Conservation (phyloP, 2,888 invertebrate species). For the Cyclophora punctaria region DNA sequence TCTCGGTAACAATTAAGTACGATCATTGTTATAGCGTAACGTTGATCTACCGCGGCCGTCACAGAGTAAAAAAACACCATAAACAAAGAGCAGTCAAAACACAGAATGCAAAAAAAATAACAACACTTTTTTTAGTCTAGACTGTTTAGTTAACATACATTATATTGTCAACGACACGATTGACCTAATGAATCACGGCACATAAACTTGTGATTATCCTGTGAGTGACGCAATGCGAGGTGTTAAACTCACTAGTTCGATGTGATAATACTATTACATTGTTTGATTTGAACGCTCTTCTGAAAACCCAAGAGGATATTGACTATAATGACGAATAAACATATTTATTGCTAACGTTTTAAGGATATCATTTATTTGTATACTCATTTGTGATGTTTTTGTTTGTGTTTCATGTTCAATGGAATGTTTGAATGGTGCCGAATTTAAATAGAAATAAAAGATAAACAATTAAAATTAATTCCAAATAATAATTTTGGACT, state of each 20-base stretch:
- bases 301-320: conserved; percentile 23
- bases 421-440: too few species aligned
- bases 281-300: conserved; percentile 19
- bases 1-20: conserved; percentile 50
- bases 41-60: conserved; percentile 33
- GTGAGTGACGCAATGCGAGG: conserved; percentile 54
- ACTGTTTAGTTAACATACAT: conserved; percentile 55
- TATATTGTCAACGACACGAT: conserved; percentile 64
- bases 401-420: too few species aligned
- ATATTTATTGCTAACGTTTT: too few species aligned
- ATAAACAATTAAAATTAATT: too few species aligned
- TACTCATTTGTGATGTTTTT: too few species aligned
- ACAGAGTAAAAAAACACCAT: conserved; percentile 37
- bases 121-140: conserved; percentile 30
- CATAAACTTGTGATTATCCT: conserved; percentile 63
- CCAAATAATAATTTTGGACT: too few species aligned
- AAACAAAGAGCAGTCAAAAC: conserved; percentile 6
- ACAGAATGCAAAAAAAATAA: conserved; percentile 30
- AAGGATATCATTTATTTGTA: too few species aligned
- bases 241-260: conserved; percentile 33
- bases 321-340: not conserved
- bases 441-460: too few species aligned
- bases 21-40: conserved; percentile 52
- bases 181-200: conserved; percentile 71
- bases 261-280: conserved; percentile 31